Conservation (phyloP, 1,140 invertebrate genomes). For the Aphis gossypii region DNA sequence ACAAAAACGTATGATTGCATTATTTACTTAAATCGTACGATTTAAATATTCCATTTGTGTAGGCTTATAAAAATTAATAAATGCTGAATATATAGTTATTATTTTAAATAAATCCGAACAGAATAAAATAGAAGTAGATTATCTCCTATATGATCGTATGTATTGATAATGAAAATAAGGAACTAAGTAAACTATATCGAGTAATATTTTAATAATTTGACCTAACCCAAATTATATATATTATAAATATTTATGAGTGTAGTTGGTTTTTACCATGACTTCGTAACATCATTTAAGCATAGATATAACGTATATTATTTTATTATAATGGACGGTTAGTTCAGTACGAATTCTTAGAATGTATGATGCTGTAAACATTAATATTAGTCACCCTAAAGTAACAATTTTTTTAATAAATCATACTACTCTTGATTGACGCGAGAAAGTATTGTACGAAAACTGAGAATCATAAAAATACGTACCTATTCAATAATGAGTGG, state of each 20-base stretch:
- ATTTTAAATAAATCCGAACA: not conserved
- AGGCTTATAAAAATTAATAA: not conserved
- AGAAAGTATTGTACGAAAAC: not conserved
- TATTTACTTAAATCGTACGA: not conserved
- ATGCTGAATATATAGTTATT: not conserved
- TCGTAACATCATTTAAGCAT: not conserved
- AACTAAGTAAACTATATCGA: not conserved
- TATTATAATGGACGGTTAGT: not conserved
- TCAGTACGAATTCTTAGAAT: not conserved
- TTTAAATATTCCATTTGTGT: not conserved
- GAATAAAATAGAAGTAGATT: not conserved
- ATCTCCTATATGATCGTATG: not conserved
- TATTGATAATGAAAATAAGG: not conserved
- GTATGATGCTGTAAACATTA: not conserved
- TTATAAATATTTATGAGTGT: not conserved
- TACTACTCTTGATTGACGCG: not conserved
- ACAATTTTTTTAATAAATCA: not conserved
- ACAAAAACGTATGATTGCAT: not conserved
- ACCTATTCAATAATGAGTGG: not conserved
- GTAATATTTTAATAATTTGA: not conserved
- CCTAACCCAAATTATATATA: not conserved
- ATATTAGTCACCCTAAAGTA: slow-evolving; percentile 12
- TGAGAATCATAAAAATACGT: not conserved
- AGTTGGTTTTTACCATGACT: not conserved
- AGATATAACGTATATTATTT: not conserved